Evolutionary conservation across 1,140 invertebrate species (phyloP).

Genomic region (Papilio helenus): DNA sequence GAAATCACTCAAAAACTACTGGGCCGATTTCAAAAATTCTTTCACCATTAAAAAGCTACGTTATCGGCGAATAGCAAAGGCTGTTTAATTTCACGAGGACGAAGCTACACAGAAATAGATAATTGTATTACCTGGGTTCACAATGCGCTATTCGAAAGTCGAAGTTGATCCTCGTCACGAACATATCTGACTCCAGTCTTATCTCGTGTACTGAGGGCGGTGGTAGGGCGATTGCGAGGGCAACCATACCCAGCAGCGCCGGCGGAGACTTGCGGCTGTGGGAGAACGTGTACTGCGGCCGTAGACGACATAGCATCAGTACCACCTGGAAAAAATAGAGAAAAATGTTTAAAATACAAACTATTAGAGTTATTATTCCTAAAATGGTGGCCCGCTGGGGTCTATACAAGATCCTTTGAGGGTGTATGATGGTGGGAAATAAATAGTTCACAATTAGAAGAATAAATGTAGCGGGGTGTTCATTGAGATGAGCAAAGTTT

Average conservation of each 20-base stretch:
- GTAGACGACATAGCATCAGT: conserved; percentile 93
- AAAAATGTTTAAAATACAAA: conserved; percentile 37
- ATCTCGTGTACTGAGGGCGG: conserved; percentile 98
- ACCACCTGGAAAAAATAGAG: conserved; percentile 90
- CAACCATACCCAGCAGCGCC: conserved; percentile 95
- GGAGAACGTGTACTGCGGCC: conserved; percentile 96
- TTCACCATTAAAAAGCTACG: no score
- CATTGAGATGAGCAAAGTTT: no score
- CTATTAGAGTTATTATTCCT: no score
- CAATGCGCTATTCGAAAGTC: conserved; percentile 98
- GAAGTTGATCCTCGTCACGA: conserved; percentile 97
- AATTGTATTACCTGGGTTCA: conserved; percentile 91
- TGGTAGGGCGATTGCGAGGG: conserved; percentile 96
- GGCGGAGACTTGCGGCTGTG: conserved; percentile 93
- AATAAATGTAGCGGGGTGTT: no score
- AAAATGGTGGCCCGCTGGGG: no score
- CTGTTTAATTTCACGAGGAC: neutral
- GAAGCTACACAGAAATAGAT: neutral
- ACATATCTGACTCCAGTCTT: conserved; percentile 97
- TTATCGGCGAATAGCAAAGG: neutral
- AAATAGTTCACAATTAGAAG: neutral
- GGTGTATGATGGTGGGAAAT: no score
- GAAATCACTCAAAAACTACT: no score
- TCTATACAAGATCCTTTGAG: no score
- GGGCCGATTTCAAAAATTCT: no score